A percentile compares a stretch with the other conserved stretches of the same genome.
These are phyloP conservation scores for Cherax quadricarinatus DNA, from an alignment of 1,140 invertebrate species.

Conservation along the genomic window DNA sequence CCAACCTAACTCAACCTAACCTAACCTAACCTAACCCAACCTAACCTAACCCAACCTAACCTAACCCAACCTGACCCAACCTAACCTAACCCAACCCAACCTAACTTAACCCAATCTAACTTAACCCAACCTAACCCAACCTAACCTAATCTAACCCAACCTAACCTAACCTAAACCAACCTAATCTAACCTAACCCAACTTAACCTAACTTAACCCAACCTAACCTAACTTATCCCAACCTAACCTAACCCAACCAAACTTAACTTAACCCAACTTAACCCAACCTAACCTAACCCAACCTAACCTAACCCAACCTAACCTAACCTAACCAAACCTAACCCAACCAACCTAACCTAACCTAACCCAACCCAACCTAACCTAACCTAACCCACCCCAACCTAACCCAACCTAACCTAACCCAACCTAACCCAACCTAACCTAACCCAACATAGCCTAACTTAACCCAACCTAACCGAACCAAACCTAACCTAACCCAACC, in stretches of 20 bases:
- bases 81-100: not conserved
- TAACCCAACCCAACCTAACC: not conserved
- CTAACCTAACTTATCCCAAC: not conserved
- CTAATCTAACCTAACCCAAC: not conserved
- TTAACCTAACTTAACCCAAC: not conserved
- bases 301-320: not conserved
- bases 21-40: not conserved
- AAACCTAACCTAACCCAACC: not conserved
- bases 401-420: not conserved
- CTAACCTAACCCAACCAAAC: not conserved
- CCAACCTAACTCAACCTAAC: not conserved
- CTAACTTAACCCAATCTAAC: not conserved
- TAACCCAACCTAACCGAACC: not conserved
- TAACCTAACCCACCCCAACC: not conserved
- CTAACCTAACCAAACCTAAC: not conserved
- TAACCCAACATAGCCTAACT: not conserved
- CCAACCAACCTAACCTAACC: not conserved
- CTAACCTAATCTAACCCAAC: not conserved
- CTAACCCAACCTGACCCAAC: not conserved
- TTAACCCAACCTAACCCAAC: not conserved
- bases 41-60: not conserved
- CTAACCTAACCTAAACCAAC: not conserved
- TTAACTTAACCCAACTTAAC: not conserved
- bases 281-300: not conserved
- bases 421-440: not conserved